Conservation (phyloP, 2,797 vertebrate genomes). For the Gephyroberyx darwinii region DNA sequence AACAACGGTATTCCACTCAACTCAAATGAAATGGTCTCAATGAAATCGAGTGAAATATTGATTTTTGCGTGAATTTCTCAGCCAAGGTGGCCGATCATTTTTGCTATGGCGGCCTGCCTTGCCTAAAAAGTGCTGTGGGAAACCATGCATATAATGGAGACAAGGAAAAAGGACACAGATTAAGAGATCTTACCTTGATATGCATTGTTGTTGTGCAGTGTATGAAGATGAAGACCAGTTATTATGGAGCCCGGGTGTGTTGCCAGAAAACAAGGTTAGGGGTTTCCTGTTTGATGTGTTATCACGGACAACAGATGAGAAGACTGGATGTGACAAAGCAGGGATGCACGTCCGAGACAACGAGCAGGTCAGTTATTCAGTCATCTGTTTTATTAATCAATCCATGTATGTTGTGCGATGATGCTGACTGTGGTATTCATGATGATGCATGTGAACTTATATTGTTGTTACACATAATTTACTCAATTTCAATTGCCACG, state of each 20-base stretch:
- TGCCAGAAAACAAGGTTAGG: conserved; percentile 91
- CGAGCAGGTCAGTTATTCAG: conserved; percentile 85
- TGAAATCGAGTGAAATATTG: no score
- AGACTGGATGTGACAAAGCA: conserved; percentile 80
- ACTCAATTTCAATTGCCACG: not conserved
- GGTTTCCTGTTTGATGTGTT: conserved; percentile 89
- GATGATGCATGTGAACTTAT: not conserved
- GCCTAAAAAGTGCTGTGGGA: no score
- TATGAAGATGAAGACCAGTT: conserved; percentile 94
- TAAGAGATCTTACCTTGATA: conserved; percentile 14
- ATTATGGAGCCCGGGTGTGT: conserved; percentile 89
- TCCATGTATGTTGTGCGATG: not conserved
- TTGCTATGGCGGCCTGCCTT: no score
- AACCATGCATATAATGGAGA: not conserved
- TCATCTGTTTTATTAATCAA: not conserved
- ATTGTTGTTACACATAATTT: not conserved
- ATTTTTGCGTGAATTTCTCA: no score
- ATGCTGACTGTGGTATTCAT: conserved; percentile 2
- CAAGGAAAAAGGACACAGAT: not conserved
- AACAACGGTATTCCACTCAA: no score
- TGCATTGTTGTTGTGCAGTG: conserved; percentile 74
- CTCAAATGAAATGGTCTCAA: no score
- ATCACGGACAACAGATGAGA: conserved; percentile 85
- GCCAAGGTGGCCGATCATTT: no score
- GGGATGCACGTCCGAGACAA: conserved; percentile 88